These are phyloP conservation scores for Mormyrops attenuatus DNA, from an alignment of 2,797 vertebrate genomes.

Conservation along the genomic window DNA sequence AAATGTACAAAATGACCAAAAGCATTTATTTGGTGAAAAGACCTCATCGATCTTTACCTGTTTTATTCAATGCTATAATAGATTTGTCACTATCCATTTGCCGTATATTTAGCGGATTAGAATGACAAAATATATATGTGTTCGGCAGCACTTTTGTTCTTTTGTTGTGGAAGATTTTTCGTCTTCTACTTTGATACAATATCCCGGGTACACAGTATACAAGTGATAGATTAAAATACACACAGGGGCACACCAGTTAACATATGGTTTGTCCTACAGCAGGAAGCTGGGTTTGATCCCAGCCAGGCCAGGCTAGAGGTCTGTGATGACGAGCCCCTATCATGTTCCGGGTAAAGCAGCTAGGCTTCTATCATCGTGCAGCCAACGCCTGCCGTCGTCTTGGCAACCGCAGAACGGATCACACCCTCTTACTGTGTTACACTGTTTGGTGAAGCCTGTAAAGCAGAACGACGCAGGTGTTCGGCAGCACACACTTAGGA, in stretches of 20 bases:
- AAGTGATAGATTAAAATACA: background rate
- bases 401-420: background rate
- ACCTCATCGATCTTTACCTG: background rate
- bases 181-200: background rate
- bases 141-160: background rate
- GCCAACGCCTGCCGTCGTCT: background rate
- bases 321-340: background rate
- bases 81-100: background rate
- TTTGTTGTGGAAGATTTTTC: background rate
- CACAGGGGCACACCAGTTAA: background rate
- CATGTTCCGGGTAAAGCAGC: background rate
- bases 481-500: background rate
- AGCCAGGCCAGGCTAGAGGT: background rate
- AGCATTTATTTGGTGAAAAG: background rate
- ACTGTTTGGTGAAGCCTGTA: background rate
- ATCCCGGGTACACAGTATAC: background rate
- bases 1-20: slow-evolving; percentile 9
- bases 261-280: background rate
- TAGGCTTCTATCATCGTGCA: background rate
- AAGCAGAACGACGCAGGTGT: background rate
- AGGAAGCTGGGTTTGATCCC: background rate
- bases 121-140: background rate
- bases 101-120: background rate
- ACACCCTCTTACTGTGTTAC: background rate
- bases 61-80: background rate